phyloP scores from a whole-genome alignment of 1,140 invertebrate genomes.

The Solen grandis region DNA sequence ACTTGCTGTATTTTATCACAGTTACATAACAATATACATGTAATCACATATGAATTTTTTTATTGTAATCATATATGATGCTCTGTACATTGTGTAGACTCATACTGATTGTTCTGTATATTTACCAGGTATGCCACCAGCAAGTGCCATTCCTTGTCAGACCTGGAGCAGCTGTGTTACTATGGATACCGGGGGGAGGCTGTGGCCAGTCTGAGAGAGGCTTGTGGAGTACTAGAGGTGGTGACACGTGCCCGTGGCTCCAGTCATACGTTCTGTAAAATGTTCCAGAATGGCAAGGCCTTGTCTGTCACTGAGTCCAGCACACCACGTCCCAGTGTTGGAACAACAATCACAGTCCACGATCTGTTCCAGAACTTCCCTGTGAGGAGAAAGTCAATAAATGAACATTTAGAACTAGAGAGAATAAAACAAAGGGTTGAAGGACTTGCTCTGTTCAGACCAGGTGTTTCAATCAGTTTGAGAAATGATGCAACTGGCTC shows the following conservation, averaged over 20 bases:
- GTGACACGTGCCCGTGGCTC: conserved; percentile 80
- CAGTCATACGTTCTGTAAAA: conserved; percentile 82
- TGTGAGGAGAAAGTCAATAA: conserved; percentile 83
- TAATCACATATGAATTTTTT: too few species aligned
- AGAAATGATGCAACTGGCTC: conserved; percentile 84
- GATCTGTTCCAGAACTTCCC: conserved; percentile 85
- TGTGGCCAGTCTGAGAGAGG: conserved; percentile 84
- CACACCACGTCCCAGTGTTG: conserved; percentile 82
- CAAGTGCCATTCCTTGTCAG: conserved; percentile 83
- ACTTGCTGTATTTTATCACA: too few species aligned
- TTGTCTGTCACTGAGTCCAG: conserved; percentile 69
- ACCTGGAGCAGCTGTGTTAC: conserved; percentile 82
- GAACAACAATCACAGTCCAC: conserved; percentile 85
- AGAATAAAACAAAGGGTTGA: conserved; percentile 83
- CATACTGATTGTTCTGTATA: too few species aligned
- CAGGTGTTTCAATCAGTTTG: conserved; percentile 83
- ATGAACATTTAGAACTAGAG: conserved; percentile 83
- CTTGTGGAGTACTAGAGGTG: conserved; percentile 83
- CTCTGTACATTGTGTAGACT: too few species aligned
- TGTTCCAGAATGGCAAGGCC: conserved; percentile 80
- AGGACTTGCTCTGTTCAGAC: conserved; percentile 84
- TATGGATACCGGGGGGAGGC: conserved; percentile 86
- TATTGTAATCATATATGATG: too few species aligned
- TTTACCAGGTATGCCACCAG: conserved; percentile 85
- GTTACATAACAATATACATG: too few species aligned